Base-by-base conservation (phyloP, 2,113 vertebrate genomes). In the Edolisoma coerulescens region DNA sequence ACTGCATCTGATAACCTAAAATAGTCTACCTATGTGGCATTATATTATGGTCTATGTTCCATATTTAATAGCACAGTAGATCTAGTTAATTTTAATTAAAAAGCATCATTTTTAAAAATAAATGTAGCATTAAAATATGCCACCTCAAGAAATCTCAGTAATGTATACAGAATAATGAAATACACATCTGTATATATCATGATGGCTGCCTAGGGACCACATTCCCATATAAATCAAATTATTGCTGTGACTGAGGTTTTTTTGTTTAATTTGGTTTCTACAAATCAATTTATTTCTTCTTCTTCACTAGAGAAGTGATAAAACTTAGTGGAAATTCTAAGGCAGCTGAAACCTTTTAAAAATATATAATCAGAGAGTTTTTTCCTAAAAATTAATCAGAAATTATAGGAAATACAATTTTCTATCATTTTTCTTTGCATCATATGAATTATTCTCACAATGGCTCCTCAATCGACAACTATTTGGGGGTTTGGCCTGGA, bases 31-130 rank as follows among this genome's bases (percentile, higher is more conserved):
- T 97, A 75, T 90, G 76, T 78, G 85, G 57, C 94, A 90, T 96
- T 97, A 92, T 44, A 15, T 37, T 33, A 23, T 23, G 8, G 22
- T 90, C 95, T 95, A 93, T 80, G 69, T 96, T 97, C 97, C 92
- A 94, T 97, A 94, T 97, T 96, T 95, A 95, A 84, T 86, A 97
- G 84, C 76, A 70, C 60, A 95, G 90, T 94, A 95, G 60, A 96
- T 85, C 67, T 96, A 97, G 77, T 96, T 96, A 96, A 93, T 94
- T 97, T 96, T 88, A 89, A 96, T 97, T 26, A 87, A 96, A 97
- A 97, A 91, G 22, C 54, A 90, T 95, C 2, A 61, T 96, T 97
- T 97, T 85, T 33, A 71, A 94, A 96, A 97, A 95, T 85, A 96
- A 97, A 94, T 87, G 84, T 70, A 96, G 91, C 94, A 95, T 60